Base-by-base conservation (phyloP, 53 echinoderm and acorn worm genomes). In the Patiria pectinifera region DNA sequence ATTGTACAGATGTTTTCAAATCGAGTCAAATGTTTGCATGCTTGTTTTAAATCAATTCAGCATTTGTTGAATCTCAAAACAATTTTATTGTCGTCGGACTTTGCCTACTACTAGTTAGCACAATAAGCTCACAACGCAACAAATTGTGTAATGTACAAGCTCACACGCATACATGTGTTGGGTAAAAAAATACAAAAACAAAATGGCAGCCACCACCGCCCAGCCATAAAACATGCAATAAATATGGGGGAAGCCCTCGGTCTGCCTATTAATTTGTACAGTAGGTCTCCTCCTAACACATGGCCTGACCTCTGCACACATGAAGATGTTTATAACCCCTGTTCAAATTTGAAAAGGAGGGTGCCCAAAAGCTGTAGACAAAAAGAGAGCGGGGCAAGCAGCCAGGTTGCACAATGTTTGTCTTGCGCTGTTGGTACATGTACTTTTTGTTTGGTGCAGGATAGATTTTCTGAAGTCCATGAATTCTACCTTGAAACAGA, bases 241-340 rank as follows among this genome's bases (percentile, higher is more conserved):
- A 90, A 90, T 16, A 69, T 6, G 48, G 81, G 87, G 90, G 80
- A 90, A 81, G 69, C 90, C 90, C 90, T 90, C n/a, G 19, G 66
- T 48, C 90, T 60, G 18, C 19, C 66, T 45, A 19, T 60, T 15
- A 25, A 78, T 15, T 43, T 26, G 3, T 84, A 59, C 82, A 86
- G 12, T 18, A 71, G 47, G 70, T 35, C 35, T 35, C 8, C 14
- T 15, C 24, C 49, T 19, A 48, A 86, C 47, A 62, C 71, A 88
- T 44, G 63, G 14, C 16, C 53, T 88, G 69, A 62, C 46, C 80
- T 80, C 45, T 44, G 90, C 62, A 63, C 69, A 9, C 69, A 47
- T 47, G 46, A n/a, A 80, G 22, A 90, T 80, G 90, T 59, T 80
- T 66, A 90, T 81, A 69, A 81, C 90, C 90, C 90, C 80, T 90